phyloP scores from a whole-genome alignment of 2,797 vertebrate genomes.

The Brotula barbata region DNA sequence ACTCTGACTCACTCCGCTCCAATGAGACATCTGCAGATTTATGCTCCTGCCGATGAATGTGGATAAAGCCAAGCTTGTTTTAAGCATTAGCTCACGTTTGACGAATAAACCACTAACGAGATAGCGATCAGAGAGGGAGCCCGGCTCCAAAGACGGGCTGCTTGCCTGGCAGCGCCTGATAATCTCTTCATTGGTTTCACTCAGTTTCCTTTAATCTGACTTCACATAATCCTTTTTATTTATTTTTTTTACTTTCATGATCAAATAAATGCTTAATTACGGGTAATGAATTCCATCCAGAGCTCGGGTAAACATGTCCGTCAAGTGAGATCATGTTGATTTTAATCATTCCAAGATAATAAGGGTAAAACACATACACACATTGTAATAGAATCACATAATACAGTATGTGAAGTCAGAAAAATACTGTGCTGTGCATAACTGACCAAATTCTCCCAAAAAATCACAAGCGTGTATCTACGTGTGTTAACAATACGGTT shows the following conservation, averaged over 20 bases:
- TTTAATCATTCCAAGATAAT: conserved; percentile 61
- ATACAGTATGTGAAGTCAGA: no score
- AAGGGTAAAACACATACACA: conserved; percentile 35
- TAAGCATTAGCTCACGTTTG: conserved; percentile 71
- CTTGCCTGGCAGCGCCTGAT: conserved; percentile 78
- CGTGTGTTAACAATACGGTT: no score
- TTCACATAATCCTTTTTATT: conserved; percentile 81
- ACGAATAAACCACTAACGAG: conserved; percentile 76
- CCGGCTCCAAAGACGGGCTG: conserved; percentile 73
- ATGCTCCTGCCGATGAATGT: conserved; percentile 53
- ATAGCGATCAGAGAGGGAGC: conserved; percentile 77
- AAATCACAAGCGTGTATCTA: no score
- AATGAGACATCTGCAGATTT: conserved; percentile 54
- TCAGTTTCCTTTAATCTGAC: conserved; percentile 79
- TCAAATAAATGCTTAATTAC: conserved; percentile 82
- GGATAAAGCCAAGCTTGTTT: conserved; percentile 71
- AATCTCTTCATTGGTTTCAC: conserved; percentile 78
- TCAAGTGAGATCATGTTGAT: conserved; percentile 74
- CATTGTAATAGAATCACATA: conserved; percentile 52
- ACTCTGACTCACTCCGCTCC: conserved; percentile 32
- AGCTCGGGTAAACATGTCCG: conserved; percentile 79
- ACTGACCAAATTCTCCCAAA: no score
- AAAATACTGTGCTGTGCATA: no score
- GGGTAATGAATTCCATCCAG: conserved; percentile 80
- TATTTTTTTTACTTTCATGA: conserved; percentile 72